Base-by-base conservation (phyloP, 2,888 invertebrate species). In the Odontomyia ornata region DNA sequence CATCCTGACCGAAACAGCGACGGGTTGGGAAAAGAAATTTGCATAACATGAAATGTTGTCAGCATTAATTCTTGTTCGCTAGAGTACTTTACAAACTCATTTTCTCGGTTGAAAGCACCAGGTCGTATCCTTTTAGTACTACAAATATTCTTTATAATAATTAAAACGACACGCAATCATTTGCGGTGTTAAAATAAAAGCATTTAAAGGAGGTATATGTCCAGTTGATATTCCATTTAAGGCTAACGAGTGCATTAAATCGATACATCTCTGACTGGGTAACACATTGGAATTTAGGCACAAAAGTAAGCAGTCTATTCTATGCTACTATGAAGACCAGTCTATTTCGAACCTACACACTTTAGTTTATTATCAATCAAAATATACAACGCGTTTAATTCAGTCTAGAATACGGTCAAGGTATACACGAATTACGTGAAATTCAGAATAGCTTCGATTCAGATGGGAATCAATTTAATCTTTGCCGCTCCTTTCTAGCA, bases 401-500 rank as follows among this genome's bases (percentile, higher is more conserved):
- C 5, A n/a, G 23, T 60, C 60, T 60, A 60, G 60, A 60, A 60
- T 23, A 60, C 60, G 60, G 60, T 60, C 60, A 60, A 60, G 60
- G 60, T 60, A 23, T 60, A 21, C 60, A 13, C 23, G 60, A 23
- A 60, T 60, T 60, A 60, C 23, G 21, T 23, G 23, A 60, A 11
- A 13, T n/a, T 25, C 30, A 25, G 3, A 65, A 13, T 27, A 65
- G 28, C 27, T 11, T 7, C 13, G 43, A 43, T 9, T 13, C 43
- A 43, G 43, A 43, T 43, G 7, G 43, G 43, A 43, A 43, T n/a
- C n/a, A 13, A 43, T 43, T 13, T 43, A 7, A 43, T 43, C 43
- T 7, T 9, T 43, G 43, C 7, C 43, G 43, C 13, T 13, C 7
- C 13, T 7, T 43, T 43, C 43, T 9, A 43, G 43, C 43, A 43